Evolutionary conservation across 1,140 invertebrate genomes (phyloP).

Genomic region (Cydia fagiglandana): DNA sequence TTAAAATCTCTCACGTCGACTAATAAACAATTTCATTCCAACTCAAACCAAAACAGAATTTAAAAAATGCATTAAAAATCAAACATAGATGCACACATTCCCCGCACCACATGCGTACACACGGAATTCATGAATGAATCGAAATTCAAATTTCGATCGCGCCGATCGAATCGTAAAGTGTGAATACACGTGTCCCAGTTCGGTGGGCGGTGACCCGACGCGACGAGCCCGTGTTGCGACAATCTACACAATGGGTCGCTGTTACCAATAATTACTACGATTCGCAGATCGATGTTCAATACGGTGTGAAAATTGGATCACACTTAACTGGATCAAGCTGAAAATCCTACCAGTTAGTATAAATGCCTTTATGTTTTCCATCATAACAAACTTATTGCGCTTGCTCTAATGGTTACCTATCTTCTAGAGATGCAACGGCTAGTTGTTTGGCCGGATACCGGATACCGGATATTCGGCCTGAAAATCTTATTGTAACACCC

Average conservation of each 20-base stretch:
- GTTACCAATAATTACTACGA: constrained; percentile 36
- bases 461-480: too few relatives aligned
- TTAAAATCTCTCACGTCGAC: not conserved
- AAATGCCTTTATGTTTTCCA: too few relatives aligned
- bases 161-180: constrained; percentile 37
- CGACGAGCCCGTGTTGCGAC: constrained; percentile 44
- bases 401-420: too few relatives aligned
- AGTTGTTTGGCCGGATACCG: too few relatives aligned
- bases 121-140: constrained; percentile 20
- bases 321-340: not conserved
- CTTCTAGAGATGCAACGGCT: too few relatives aligned
- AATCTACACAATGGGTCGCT: constrained; percentile 41
- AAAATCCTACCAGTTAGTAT: too few relatives aligned
- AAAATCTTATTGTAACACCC: too few relatives aligned
- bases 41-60: not conserved
- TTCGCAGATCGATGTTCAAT: constrained; percentile 11
- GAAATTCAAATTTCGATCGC: constrained; percentile 22
- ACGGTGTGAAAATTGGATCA: not conserved
- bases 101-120: not conserved
- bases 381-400: too few relatives aligned
- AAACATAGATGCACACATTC: constrained; percentile 8
- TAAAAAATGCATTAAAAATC: not conserved
- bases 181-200: constrained; percentile 45
- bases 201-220: constrained; percentile 43
- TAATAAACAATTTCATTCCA: not conserved